A percentile compares a stretch with the other conserved stretches of the same genome.
phyloP scores from a whole-genome alignment of 2,888 invertebrate genomes.

The Andrena dorsata region DNA sequence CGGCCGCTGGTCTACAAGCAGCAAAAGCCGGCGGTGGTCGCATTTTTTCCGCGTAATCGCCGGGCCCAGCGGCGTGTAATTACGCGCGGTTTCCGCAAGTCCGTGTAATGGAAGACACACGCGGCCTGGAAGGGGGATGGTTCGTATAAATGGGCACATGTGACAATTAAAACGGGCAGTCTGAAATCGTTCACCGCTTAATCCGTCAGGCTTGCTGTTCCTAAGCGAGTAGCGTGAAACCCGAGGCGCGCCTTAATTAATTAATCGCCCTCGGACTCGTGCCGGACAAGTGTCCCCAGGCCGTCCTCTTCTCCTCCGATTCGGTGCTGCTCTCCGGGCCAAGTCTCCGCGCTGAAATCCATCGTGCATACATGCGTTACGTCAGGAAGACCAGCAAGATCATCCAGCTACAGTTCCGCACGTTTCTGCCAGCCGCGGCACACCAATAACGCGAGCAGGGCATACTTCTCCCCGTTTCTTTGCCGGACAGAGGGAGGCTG shows the following conservation, averaged over 20 bases:
- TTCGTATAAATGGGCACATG: slow-evolving; percentile 81
- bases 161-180: slow-evolving; percentile 83
- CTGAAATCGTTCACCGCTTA: slow-evolving; percentile 77
- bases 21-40: background rate
- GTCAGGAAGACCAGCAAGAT: slow-evolving; percentile 84
- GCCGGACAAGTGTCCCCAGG: background rate
- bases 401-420: slow-evolving; percentile 86
- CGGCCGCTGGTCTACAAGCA: background rate
- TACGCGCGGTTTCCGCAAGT: slow-evolving; percentile 58
- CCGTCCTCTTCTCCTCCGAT: background rate
- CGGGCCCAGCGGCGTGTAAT: background rate
- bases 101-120: slow-evolving; percentile 40
- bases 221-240: slow-evolving; percentile 29
- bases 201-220: slow-evolving; percentile 55
- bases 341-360: slow-evolving; percentile 1
- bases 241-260: slow-evolving; percentile 25
- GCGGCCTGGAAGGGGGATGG: slow-evolving; percentile 65
- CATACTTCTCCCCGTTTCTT: background rate
- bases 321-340: background rate
- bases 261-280: slow-evolving; percentile 12
- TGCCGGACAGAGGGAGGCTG: background rate
- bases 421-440: slow-evolving; percentile 76
- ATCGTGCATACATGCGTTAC: slow-evolving; percentile 82
- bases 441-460: background rate
- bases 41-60: background rate